Evolutionary conservation across 1,140 invertebrate species (phyloP), one percentile per base, ranked within the genome.

Genomic region (Bombus haemorrhoidalis): DNA sequence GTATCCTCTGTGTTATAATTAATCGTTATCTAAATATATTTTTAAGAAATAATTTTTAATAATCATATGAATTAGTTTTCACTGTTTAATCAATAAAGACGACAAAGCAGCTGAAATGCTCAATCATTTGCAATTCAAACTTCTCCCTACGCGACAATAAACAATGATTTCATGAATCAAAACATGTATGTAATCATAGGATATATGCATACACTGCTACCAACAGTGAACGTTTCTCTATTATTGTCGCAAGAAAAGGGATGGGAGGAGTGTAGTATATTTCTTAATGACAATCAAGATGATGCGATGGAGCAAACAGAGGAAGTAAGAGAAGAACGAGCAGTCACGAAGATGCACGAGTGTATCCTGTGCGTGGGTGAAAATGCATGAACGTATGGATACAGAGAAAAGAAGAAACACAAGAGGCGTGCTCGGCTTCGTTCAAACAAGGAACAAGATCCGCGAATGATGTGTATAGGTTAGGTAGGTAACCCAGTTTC

Each of bases 401-500:
- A 76, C 43, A 83, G 39, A 32, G 57, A 62, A 64, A 59, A 59
- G 57, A 64, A 64, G 59, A 47, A 77, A 72, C 85, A 79, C 59
- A 78, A 71, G 39, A 68, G 71, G 62, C 82, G 64, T 83, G 41
- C 87, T 81, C 25, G 81, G 62, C 77, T 66, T 34, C 71, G 83
- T 77, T 75, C 47, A 77, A 71, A 74, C 73, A 73, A 78, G 74
- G 84, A 86, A 77, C 85, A 72, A 83, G 75, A 78, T 87, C 83
- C 81, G n/a, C 72, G 83, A 85, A 81, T 77, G 76, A 85, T 74
- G 71, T 71, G 84, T 86, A 88, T 86, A 86, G 87, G 86, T 93
- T 89, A 87, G 93, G 91, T 92, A 88, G 90, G 90, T 94, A 94
- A 94, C 93, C 93, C 88, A 94, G 93, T 94, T 94, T 94, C 82